These are phyloP conservation scores for Hyperoplus immaculatus DNA, from an alignment of 2,797 vertebrate species.

Conservation along the genomic window DNA sequence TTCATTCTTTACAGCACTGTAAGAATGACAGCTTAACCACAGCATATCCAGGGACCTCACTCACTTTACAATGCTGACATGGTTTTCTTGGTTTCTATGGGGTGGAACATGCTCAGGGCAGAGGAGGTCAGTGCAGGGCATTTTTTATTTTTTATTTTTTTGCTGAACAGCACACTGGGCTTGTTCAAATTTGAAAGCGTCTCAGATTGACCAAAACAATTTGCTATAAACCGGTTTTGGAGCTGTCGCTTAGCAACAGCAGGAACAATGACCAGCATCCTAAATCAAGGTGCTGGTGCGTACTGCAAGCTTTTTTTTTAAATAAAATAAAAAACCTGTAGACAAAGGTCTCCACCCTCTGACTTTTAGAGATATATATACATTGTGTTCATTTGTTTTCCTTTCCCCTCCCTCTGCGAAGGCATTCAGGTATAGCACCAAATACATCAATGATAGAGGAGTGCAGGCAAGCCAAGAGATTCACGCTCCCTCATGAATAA, in stretches of 20 bases:
- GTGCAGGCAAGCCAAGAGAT: constrained; percentile 21
- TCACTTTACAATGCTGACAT: constrained; percentile 48
- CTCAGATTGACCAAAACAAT: constrained; percentile 49
- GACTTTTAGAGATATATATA: constrained; percentile 53
- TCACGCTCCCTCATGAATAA: constrained; percentile 53
- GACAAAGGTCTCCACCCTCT: constrained; percentile 50
- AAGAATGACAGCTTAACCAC: constrained; percentile 1
- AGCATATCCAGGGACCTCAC: constrained; percentile 6
- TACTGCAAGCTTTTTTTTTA: constrained; percentile 6
- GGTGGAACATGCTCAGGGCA: constrained; percentile 9
- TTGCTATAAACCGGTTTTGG: constrained; percentile 35
- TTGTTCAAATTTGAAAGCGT: constrained; percentile 50
- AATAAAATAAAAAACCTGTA: constrained; percentile 23
- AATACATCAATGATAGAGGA: constrained; percentile 62
- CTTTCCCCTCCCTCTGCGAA: constrained; percentile 25
- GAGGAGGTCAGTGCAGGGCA: constrained; percentile 8
- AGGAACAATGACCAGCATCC: constrained; percentile 56
- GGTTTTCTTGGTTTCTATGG: constrained; percentile 18
- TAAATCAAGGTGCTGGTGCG: constrained; percentile 19
- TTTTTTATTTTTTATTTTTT: constrained; percentile 13
- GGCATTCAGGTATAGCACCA: constrained; percentile 32
- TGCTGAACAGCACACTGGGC: constrained; percentile 25
- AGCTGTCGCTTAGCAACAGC: constrained; percentile 66
- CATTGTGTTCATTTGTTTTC: constrained; percentile 63
- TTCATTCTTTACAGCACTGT: background rate